Conservation (phyloP, 2,797 vertebrate genomes). For the Gambusia yucatana region DNA sequence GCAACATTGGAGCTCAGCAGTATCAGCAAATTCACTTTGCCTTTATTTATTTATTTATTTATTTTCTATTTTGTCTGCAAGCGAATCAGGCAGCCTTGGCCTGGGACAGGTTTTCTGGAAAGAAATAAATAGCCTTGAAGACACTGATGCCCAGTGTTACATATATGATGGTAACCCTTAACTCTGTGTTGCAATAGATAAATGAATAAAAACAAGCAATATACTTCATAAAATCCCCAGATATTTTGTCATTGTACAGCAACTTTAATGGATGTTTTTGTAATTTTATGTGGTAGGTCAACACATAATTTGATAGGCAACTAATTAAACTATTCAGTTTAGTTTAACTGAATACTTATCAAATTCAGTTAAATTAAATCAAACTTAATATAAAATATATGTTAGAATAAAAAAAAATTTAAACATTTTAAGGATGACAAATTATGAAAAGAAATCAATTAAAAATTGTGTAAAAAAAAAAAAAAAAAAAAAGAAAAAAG, state of each 20-base stretch:
- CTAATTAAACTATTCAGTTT: too few relatives aligned
- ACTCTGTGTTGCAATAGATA: conserved; percentile 24
- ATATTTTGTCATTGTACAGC: neutral
- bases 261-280: neutral
- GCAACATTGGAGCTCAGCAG: conserved; percentile 25
- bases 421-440: neutral
- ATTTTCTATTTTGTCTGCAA: conserved; percentile 4
- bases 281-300: neutral
- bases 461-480: neutral
- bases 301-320: too few relatives aligned
- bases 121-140: conserved; percentile 46
- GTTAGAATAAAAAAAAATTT: neutral
- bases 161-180: conserved; percentile 12
- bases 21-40: conserved; percentile 35
- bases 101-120: conserved; percentile 22
- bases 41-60: neutral
- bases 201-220: conserved; percentile 17
- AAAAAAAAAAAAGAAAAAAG: too few relatives aligned
- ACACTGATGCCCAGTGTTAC: conserved; percentile 26
- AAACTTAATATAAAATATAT: neutral
- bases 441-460: neutral
- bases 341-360: neutral
- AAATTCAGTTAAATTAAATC: neutral
- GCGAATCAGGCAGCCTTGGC: conserved; percentile 9
- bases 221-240: neutral